Evolutionary conservation across 2,113 vertebrate genomes (phyloP), one percentile per base, ranked within the genome.

Genomic region (Thinocorus orbignyianus): DNA sequence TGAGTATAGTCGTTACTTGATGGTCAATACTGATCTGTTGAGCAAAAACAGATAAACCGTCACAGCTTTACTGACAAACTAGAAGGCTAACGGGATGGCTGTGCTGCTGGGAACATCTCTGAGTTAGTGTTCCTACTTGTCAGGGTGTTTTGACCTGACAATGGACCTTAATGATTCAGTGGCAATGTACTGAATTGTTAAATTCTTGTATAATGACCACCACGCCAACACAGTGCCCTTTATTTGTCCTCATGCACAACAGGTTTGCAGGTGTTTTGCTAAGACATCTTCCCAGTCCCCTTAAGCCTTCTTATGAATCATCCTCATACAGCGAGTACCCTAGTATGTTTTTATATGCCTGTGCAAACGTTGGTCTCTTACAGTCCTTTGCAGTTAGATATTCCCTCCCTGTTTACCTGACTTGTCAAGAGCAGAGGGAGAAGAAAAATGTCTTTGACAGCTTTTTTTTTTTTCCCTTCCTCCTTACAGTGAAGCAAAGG

Each of bases 371-470:
- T 89, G 79, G 19, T 79, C 51, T 57, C 58, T 76, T 54, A 20
- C 39, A 46, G 23, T 76, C 41, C 62, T 91, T 70, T 77, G 76
- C 91, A 76, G 68, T 62, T 64, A 79, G 49, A 48, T 69, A 68
- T 57, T 88, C 64, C 72, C 39, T 88, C 73, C 76, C 70, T 86
- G 66, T 95, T 96, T 94, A 94, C 95, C 85, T 94, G 76, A 55
- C 81, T 92, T 90, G 85, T 93, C 78, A 71, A 83, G 77, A 93
- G 76, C 74, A 95, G 62, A 86, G 30, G 33, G 39, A 93, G 86
- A 87, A 86, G 78, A 86, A 83, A 91, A 86, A 82, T 73, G 58
- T 62, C 46, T 88, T 82, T 81, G 73, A 54, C 37, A 88, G 72
- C 12, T 31, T 0, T 90, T 94, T 74, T 70, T 35, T 57, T 12